Percentiles rank a stretch among this genome's conserved stretches.
Conservation (phyloP, 2,797 vertebrate species). For the Nasua narica region DNA sequence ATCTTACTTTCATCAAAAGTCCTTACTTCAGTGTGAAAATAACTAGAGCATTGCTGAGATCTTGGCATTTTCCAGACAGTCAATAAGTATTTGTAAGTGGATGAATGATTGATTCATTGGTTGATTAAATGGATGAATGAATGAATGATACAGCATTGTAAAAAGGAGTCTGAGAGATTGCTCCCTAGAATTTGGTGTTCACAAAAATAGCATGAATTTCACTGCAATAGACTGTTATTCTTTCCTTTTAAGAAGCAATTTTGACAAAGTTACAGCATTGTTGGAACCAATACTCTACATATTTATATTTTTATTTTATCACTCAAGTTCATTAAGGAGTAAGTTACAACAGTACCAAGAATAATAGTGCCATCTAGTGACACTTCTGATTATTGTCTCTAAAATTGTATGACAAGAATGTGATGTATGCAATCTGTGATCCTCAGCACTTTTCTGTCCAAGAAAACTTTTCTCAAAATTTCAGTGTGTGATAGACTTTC, state of each 20-base stretch:
- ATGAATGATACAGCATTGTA: neutral
- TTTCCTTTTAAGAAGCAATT: neutral
- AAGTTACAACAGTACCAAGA: neutral
- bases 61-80: neutral
- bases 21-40: neutral
- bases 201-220: neutral
- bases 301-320: neutral
- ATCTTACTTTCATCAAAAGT: neutral
- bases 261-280: neutral
- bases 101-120: neutral
- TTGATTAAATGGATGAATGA: neutral
- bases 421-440: neutral
- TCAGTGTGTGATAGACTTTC: neutral
- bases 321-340: neutral
- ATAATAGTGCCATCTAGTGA: conserved; percentile 73
- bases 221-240: neutral
- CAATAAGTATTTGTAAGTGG: neutral
- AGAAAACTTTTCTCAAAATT: neutral
- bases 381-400: neutral
- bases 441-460: neutral
- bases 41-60: neutral
- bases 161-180: neutral
- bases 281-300: neutral
- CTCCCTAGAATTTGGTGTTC: neutral
- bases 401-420: neutral